Evolutionary conservation across 2,797 vertebrate species (phyloP), one percentile per base, ranked within the genome.

Genomic region (Chlorospingus flavigularis): DNA sequence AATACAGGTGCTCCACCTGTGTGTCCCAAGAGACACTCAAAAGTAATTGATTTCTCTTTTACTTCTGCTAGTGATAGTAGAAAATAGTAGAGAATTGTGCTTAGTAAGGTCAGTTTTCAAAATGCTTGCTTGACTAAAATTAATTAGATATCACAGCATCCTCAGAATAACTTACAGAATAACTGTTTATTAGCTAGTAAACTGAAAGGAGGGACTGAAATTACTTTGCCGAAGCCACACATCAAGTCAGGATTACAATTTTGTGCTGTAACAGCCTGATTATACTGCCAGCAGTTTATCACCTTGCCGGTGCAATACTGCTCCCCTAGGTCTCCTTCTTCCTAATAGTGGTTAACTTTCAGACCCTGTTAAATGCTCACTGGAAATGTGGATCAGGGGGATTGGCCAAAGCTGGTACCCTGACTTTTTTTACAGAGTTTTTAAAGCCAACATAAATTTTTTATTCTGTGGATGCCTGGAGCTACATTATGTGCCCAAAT

Each of bases 261-360:
- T 88, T 91, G 58, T 90, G 84, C 81, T 93, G 33, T 83, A 93
- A 87, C 63, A 57, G 57, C 35, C 84, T 93, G 94, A 92, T 93
- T 96, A 91, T 91, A 91, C 54, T 94, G 88, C 76, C 0, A 2
- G 86, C 68, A 91, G 84, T 97, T 97, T 95, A 93, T 93, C 90
- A 95, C 75, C 53, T 93, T 63, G 4, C 74, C 53, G 77, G 35
- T 23, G 42, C 50, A 54, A 26, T 72, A 86, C 57, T 92, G 78
- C 54, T 97, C 89, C 94, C 87, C 9, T 68, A 86, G 58, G 92
- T 77, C 94, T 90, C 89, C 68, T 94, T 81, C 57, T 82, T 94
- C 35, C 54, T 93, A 89, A 92, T 51, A 88, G 81, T 83, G 48
- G 61, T 94, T 96, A 96, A 94, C 78, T 94, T 93, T 92, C 79